Evolutionary conservation across 2,888 invertebrate genomes (phyloP), one percentile per base, ranked within the genome.

Genomic region (Drosophila mimica): DNA sequence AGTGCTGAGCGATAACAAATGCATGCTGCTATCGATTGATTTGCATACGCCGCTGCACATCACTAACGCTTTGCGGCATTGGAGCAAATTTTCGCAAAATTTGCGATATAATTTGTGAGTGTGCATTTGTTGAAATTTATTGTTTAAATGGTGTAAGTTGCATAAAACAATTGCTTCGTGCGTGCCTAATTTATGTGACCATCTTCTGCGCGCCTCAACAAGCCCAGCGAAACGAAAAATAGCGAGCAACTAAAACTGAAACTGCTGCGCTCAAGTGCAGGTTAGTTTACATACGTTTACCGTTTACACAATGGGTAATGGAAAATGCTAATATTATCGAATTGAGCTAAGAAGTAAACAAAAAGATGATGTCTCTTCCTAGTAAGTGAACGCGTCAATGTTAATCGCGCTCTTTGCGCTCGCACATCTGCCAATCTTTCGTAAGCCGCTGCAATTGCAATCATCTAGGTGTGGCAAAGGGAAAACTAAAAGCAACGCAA

Each of bases 351-450:
- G 63, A 69, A 73, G 77, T 81, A 76, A 80, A 82, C 71, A 69
- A 71, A 59, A 56, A 54, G 33, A 73, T 70, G 60, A 46, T 71
- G 60, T 70, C 53, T 72, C 33, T 68, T 69, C 69, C 64, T 67
- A 87, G 79, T 80, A 66, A 79, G 83, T 76, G 48, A 52, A 76
- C 78, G 71, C 83, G 91, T 91, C 90, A 91, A 91, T 91, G 92
- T 88, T 92, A 88, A 88, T 91, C 82, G 89, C 91, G 79, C 82
- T 92, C 49, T 82, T 88, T 70, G 82, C 90, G 82, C 81, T 90
- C 60, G 83, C 91, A 76, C 73, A 92, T 68, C 80, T 91, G 82
- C 76, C 76, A 83, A 77, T 84, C 69, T 79, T 79, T 83, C 84
- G 76, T 74, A 78, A 86, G 76, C 64, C 83, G 70, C 74, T 70